Evolutionary conservation across 2,113 vertebrate species (phyloP), one percentile per base, ranked within the genome.

Genomic region (Prochilodus magdalenae): DNA sequence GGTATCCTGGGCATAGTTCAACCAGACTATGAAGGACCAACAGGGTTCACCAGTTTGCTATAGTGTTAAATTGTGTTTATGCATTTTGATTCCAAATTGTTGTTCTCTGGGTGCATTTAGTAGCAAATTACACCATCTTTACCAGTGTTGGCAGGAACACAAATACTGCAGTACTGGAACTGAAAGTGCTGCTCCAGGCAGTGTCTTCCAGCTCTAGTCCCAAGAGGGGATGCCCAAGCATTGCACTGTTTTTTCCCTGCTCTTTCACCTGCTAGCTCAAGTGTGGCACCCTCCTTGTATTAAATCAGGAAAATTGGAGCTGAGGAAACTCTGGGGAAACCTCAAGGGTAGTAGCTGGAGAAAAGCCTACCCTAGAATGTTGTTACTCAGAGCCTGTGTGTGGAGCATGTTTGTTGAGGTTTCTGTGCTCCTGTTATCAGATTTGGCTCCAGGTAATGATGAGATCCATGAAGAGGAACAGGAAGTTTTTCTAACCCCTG

Each of bases 381-480:
- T 60, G 33, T 80, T 24, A 70, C 20, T 57, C n/a, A 26, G 26
- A 18, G 27, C 33, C 57, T 82, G 33, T 53, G 33, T 73, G 63
- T 62, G 27, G 59, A 6, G 13, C 8, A 4, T 65, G 26, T 69
- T 57, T 67, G 2, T 33, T 59, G 30, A 33, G 10, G 5, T 53
- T 5, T 26, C 13, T 40, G 8, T 76, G 18, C 70, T 36, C 11
- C 40, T 65, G 27, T 66, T 82, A 53, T 70, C 88, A 99, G 98
- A 99, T 92, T 92, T 99, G 24, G 98, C 97, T 2, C 98, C 97
- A 0, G 98, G 97, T 71, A 94, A 99, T 0, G 97, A 99, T 62
- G 96, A 99, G 90, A 98, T 99, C 89, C 98, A 99, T 0, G 97
- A 99, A 86, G 97, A 99, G 86, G 96, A 94, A 82, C 96, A 98